Conservation (phyloP, 2,797 vertebrate genomes). For the Danio aesculapii region DNA sequence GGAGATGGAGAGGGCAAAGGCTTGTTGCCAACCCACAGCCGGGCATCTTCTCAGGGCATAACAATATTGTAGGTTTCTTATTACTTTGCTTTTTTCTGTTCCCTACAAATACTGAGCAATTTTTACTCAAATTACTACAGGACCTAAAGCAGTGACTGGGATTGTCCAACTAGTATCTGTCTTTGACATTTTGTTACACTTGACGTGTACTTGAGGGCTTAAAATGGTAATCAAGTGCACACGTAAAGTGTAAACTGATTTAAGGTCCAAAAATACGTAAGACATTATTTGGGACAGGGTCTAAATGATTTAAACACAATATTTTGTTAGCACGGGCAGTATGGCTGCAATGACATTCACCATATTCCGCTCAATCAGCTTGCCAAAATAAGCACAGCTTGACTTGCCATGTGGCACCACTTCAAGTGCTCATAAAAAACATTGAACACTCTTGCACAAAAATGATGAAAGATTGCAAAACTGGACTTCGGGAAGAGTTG, state of each 20-base stretch:
- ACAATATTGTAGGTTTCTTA: neutral
- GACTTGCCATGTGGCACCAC: conserved; percentile 50
- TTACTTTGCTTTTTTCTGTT: neutral
- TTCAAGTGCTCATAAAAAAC: conserved; percentile 53
- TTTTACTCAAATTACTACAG: neutral
- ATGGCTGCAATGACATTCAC: conserved; percentile 49
- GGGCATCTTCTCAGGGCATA: conserved; percentile 62
- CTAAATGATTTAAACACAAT: neutral
- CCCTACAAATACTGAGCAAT: neutral
- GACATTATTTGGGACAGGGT: neutral
- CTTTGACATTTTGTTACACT: conserved; percentile 11
- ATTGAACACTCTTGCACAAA: conserved; percentile 30
- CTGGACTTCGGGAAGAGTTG: conserved; percentile 11
- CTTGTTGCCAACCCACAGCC: conserved; percentile 64
- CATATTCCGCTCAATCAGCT: conserved; percentile 43
- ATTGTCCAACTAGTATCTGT: neutral
- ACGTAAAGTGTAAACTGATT: neutral
- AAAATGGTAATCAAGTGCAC: neutral
- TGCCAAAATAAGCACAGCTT: conserved; percentile 50
- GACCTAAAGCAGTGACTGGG: neutral
- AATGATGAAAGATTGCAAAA: conserved; percentile 49
- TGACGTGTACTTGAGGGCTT: neutral
- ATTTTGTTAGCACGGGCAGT: conserved; percentile 31
- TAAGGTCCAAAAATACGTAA: neutral
- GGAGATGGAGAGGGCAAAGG: conserved; percentile 71